These are phyloP conservation scores for Myotis vivesi DNA, from an alignment of 2,797 vertebrate species.

Conservation along the genomic window DNA sequence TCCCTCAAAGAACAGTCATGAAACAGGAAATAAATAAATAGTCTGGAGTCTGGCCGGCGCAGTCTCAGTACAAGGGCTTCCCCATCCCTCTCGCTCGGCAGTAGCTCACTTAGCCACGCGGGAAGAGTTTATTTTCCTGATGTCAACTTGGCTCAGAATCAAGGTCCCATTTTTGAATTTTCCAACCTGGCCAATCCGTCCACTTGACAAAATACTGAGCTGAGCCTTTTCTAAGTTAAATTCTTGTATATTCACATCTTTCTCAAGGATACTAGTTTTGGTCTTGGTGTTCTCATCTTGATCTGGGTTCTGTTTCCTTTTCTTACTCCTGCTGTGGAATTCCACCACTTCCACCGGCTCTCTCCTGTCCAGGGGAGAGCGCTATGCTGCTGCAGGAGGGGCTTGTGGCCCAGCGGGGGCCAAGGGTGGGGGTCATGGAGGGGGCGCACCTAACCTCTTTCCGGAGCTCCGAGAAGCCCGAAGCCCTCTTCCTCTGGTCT, in stretches of 20 bases:
- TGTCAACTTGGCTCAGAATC: slow-evolving; percentile 90
- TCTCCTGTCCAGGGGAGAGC: background rate
- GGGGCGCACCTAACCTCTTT: slow-evolving; percentile 57
- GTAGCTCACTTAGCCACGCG: slow-evolving; percentile 82
- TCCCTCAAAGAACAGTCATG: background rate
- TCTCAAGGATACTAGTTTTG: slow-evolving; percentile 70
- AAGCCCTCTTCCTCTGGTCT: slow-evolving; percentile 54
- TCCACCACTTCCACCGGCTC: slow-evolving; percentile 85
- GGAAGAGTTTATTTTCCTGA: slow-evolving; percentile 92
- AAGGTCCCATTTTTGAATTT: slow-evolving; percentile 95
- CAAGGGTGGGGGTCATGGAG: background rate
- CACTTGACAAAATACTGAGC: slow-evolving; percentile 85
- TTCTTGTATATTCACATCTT: slow-evolving; percentile 75
- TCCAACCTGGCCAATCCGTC: slow-evolving; percentile 92
- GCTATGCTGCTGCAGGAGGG: background rate
- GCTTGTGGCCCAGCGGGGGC: background rate
- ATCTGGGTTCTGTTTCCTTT: slow-evolving; percentile 67
- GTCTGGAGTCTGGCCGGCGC: too few relatives aligned
- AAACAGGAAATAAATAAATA: background rate
- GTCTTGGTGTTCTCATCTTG: slow-evolving; percentile 45
- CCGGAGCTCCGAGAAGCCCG: slow-evolving; percentile 71
- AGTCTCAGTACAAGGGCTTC: background rate
- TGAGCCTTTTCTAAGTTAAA: slow-evolving; percentile 95
- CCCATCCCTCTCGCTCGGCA: background rate
- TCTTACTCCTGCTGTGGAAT: slow-evolving; percentile 87